A percentile compares a stretch with the other conserved stretches of the same genome.
These are phyloP conservation scores for Atrina japonica DNA, from an alignment of 2,888 invertebrate species.

Conservation along the genomic window DNA sequence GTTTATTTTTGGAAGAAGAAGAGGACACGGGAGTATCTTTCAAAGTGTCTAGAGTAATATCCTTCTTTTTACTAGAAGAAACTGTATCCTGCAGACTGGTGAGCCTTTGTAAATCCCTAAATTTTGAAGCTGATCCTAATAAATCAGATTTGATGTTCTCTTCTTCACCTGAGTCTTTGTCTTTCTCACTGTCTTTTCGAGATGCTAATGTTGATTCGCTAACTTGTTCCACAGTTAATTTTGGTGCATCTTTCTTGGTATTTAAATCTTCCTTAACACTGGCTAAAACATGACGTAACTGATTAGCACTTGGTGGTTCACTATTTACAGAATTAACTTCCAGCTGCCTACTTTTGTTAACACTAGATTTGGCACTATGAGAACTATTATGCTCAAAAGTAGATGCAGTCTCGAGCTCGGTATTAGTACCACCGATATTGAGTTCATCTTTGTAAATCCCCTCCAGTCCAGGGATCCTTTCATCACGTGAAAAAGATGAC, in stretches of 20 bases:
- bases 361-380: conserved; percentile 40
- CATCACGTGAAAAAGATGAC: conserved; percentile 44
- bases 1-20: conserved; percentile 59
- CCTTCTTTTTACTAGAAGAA: conserved; percentile 48
- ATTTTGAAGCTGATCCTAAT: conserved; percentile 41
- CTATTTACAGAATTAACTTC: conserved; percentile 21
- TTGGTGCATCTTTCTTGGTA: conserved; percentile 43
- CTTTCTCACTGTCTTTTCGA: conserved; percentile 6
- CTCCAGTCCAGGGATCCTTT: conserved; percentile 41
- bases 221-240: conserved; percentile 35
- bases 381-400: conserved; percentile 31
- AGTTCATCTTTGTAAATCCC: conserved; percentile 46
- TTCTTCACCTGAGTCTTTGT: conserved; percentile 34
- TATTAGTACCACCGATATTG: conserved; percentile 22
- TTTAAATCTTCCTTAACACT: conserved; percentile 58
- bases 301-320: conserved; percentile 22
- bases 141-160: conserved; percentile 31
- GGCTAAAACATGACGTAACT: conserved; percentile 56
- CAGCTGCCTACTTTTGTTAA: conserved; percentile 20
- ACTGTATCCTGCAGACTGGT: conserved; percentile 52
- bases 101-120: conserved; percentile 54
- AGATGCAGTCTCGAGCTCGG: conserved; percentile 10
- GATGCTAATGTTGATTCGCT: conserved; percentile 25
- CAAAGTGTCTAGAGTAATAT: conserved; percentile 50
- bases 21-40: conserved; percentile 54